Percentiles rank a stretch among this genome's conserved stretches.
Conservation (phyloP, 2,797 vertebrate genomes). For the Telmatherina bonti region DNA sequence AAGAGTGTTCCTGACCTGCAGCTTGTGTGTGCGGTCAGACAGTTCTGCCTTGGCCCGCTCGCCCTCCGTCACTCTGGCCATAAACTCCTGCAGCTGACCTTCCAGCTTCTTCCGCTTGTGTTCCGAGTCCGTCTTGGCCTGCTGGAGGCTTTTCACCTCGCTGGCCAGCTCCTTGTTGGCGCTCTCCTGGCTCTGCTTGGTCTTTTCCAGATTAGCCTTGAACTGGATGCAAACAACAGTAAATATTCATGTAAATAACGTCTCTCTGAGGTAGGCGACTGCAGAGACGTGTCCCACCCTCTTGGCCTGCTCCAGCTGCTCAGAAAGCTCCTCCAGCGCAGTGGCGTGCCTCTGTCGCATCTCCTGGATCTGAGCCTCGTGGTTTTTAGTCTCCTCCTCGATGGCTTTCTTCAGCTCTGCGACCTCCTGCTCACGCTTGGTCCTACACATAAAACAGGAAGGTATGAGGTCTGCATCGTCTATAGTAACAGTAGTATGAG, state of each 20-base stretch:
- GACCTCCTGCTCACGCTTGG: slow-evolving; percentile 97
- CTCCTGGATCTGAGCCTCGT: slow-evolving; percentile 96
- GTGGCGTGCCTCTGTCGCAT: slow-evolving; percentile 92
- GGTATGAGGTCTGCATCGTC: background rate
- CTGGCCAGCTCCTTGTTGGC: slow-evolving; percentile 94
- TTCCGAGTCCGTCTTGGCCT: slow-evolving; percentile 92
- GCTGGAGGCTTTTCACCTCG: slow-evolving; percentile 95
- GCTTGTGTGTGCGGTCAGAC: slow-evolving; percentile 89
- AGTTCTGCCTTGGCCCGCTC: slow-evolving; percentile 90
- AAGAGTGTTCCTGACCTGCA: slow-evolving; percentile 82
- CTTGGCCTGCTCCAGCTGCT: slow-evolving; percentile 97
- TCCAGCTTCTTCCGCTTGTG: slow-evolving; percentile 98
- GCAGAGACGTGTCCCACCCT: slow-evolving; percentile 81
- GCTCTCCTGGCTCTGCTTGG: slow-evolving; percentile 94
- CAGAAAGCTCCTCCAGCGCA: slow-evolving; percentile 93
- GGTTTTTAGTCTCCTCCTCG: slow-evolving; percentile 95
- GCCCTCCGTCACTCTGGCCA: slow-evolving; percentile 89
- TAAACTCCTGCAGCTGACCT: slow-evolving; percentile 92
- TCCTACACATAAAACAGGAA: slow-evolving; percentile 75
- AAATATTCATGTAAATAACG: background rate
- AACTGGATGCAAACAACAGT: slow-evolving; percentile 78
- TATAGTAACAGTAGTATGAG: background rate
- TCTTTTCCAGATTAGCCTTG: slow-evolving; percentile 97
- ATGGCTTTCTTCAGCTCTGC: slow-evolving; percentile 97
- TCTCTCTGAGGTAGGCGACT: background rate